Evolutionary conservation across 2,888 invertebrate species (phyloP).

Genomic region (Dioctria linearis): DNA sequence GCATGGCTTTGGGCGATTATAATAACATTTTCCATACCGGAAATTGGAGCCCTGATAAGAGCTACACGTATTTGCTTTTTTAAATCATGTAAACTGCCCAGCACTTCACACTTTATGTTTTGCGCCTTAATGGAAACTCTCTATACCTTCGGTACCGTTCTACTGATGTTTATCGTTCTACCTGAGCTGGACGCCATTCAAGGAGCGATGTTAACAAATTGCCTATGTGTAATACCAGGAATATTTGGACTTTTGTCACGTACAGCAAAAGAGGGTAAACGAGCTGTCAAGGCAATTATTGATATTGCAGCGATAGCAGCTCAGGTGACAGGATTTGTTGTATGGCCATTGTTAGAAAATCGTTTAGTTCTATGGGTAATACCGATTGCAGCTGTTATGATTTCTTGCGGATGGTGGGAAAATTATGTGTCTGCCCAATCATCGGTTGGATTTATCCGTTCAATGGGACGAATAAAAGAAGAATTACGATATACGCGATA

Average conservation of each 20-base stretch:
- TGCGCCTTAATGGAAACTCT: slow-evolving; percentile 89
- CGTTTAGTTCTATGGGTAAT: slow-evolving; percentile 87
- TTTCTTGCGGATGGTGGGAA: slow-evolving; percentile 98
- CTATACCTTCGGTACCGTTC: slow-evolving; percentile 88
- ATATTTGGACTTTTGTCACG: slow-evolving; percentile 83
- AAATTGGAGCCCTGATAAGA: slow-evolving; percentile 88
- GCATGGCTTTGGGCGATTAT: slow-evolving; percentile 95
- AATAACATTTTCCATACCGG: slow-evolving; percentile 90
- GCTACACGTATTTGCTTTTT: slow-evolving; percentile 91
- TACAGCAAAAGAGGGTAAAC: slow-evolving; percentile 84
- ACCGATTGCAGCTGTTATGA: slow-evolving; percentile 86
- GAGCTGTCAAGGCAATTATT: slow-evolving; percentile 83
- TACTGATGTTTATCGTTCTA: slow-evolving; percentile 89
- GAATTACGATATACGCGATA: slow-evolving; percentile 86
- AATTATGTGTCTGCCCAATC: slow-evolving; percentile 93
- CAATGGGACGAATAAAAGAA: slow-evolving; percentile 83
- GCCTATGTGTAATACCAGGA: slow-evolving; percentile 90
- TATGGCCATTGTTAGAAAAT: slow-evolving; percentile 90
- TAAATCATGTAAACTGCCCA: slow-evolving; percentile 86
- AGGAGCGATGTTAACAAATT: slow-evolving; percentile 96
- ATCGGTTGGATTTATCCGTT: slow-evolving; percentile 80
- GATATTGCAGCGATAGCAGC: slow-evolving; percentile 90
- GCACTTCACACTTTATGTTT: slow-evolving; percentile 69
- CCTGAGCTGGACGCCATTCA: slow-evolving; percentile 95
- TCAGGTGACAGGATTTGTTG: slow-evolving; percentile 91